These are phyloP conservation scores for Engraulis encrasicolus DNA, from an alignment of 2,113 vertebrate genomes.

Conservation along the genomic window DNA sequence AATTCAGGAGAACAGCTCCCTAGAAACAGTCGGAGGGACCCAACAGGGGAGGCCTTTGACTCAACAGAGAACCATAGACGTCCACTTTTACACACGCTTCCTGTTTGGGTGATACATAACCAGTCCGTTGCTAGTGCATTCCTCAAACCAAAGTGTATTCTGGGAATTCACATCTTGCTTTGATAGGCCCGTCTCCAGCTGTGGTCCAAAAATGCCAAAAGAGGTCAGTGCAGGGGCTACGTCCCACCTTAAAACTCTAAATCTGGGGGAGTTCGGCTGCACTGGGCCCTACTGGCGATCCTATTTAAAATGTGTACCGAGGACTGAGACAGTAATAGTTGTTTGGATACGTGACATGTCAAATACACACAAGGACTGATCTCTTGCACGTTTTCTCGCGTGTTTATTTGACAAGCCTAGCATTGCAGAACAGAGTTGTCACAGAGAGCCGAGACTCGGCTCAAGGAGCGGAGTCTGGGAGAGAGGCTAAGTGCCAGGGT, in stretches of 20 bases:
- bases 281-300: not conserved
- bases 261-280: not conserved
- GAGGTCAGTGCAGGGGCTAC: constrained; percentile 28
- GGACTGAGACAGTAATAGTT: not conserved
- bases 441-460: not conserved
- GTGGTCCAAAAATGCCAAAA: constrained; percentile 44
- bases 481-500: not conserved
- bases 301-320: not conserved
- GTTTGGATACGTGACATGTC: constrained; percentile 12
- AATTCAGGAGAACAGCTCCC: not conserved
- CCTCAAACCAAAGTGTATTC: constrained; percentile 45
- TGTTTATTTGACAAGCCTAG: constrained; percentile 16
- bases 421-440: not conserved
- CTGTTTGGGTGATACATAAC: constrained; percentile 46
- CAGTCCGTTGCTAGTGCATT: constrained; percentile 36
- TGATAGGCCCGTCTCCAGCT: constrained; percentile 52
- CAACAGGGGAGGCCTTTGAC: not conserved
- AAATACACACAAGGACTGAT: constrained; percentile 2
- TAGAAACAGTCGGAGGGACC: not conserved
- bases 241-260: constrained; percentile 5
- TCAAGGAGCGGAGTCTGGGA: too few species aligned
- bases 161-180: constrained; percentile 56
- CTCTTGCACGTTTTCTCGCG: not conserved
- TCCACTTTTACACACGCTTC: constrained; percentile 35
- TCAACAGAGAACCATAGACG: not conserved